Base-by-base conservation (phyloP, 1,140 invertebrate species). In the Solenopsis invicta region DNA sequence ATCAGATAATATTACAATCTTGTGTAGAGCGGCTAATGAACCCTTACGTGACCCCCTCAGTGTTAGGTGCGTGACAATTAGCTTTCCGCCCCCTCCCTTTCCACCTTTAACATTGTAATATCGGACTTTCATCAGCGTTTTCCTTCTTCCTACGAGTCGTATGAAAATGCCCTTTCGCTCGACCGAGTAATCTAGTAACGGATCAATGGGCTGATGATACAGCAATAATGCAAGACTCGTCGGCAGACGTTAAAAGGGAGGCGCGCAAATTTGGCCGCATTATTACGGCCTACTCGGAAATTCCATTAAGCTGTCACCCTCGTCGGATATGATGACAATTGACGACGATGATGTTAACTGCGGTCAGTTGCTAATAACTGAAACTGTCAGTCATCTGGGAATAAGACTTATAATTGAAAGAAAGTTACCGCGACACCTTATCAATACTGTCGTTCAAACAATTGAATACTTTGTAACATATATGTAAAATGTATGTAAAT, bases 271-370 rank as follows among this genome's bases (percentile, higher is more conserved):
- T 84, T 21, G 52, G 62, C 24, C n/a, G 48, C 77, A 37, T 41
- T 50, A 66, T 77, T 84, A 45, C 41, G n/a, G 37, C 50, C 75
- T 85, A 85, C 80, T 85, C 64, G 61, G 75, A 81, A 89, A 90
- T 90, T 90, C 88, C 80, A 90, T 89, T 90, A 90, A 89, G n/a
- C 77, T 24, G 66, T 87, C 80, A 81, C 54, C 34, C 52, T 52
- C 24, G 34, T 34, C 29, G 24, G 54, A 8, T 24, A 45, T 34
- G 75, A 85, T 82, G 77, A 89, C 86, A 90, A 90, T 88, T 90
- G 88, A 88, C 86, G 71, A 62, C 88, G 82, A 90, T 24, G 50
- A 41, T 37, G 54, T 90, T 84, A 80, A 61, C n/a, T 62, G 24
- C 29, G 69, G 66, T 64, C 61, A 81, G 62, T 59, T 21, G 34